Evolutionary conservation across 2,113 vertebrate genomes (phyloP).

Genomic region (Pyrgilauda ruficollis): DNA sequence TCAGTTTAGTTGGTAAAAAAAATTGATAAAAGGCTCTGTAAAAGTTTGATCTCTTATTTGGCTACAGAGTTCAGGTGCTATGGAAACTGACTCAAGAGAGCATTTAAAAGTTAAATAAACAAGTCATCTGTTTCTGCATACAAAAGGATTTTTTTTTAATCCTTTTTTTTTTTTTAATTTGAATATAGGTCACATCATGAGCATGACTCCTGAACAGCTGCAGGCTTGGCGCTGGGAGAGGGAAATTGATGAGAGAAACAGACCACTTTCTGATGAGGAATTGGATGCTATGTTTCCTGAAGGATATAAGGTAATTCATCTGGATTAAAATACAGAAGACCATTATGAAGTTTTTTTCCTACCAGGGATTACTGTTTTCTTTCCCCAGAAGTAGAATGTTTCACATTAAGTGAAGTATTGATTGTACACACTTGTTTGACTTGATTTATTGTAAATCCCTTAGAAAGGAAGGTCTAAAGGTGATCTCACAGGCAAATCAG

Average conservation of each 20-base stretch:
- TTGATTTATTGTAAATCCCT: neutral
- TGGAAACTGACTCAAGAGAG: neutral
- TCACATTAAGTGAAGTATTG: neutral
- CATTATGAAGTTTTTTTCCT: neutral
- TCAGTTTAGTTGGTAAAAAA: neutral
- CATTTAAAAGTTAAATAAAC: neutral
- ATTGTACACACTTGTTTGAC: neutral
- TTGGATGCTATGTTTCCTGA: slow-evolving; percentile 99
- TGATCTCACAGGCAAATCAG: neutral
- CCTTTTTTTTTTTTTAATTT: neutral
- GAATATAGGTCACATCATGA: slow-evolving; percentile 92
- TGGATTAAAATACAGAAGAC: neutral
- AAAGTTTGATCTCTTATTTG: neutral
- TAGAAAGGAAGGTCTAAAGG: neutral
- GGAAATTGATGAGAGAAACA: slow-evolving; percentile 96
- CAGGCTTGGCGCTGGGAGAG: slow-evolving; percentile 98
- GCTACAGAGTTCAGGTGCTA: neutral
- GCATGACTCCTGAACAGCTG: slow-evolving; percentile 98
- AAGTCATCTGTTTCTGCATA: neutral
- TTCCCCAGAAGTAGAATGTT: neutral
- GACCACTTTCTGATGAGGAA: slow-evolving; percentile 96
- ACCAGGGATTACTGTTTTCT: neutral
- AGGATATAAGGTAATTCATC: slow-evolving; percentile 87
- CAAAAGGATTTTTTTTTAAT: neutral
- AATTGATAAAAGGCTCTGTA: neutral